Evolutionary conservation across 2,888 invertebrate species (phyloP), one percentile per base, ranked within the genome.

Genomic region (Rhogogaster chlorosoma): DNA sequence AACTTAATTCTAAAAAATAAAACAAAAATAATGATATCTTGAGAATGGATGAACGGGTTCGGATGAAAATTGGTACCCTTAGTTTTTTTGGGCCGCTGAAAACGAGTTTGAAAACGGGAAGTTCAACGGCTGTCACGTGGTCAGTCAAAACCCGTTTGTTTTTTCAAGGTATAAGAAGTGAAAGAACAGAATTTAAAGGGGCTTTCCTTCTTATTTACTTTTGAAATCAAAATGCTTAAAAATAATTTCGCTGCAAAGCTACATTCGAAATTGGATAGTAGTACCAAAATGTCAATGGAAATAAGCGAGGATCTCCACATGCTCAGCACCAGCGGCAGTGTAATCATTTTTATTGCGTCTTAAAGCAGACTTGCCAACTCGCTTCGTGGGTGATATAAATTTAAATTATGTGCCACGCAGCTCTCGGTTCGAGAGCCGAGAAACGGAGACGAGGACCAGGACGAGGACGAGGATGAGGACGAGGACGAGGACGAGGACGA

Each of bases 361-460:
- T 85, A 86, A 88, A 86, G 85, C 87, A 83, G 85, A 84, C 82
- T 78, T 83, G 87, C 84, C 84, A 87, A 86, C 80, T 87, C 86
- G 85, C 86, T 85, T 85, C 86, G 83, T 84, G 86, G 75, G 82
- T 85, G 87, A 88, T 87, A 88, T 88, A 88, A 89, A 89, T 89
- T 88, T 87, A 87, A 89, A 89, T 88, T 88, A 87, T 88, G 86
- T 86, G 85, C 78, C 70, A 77, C 84, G 57, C 32, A 84, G 26
- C 85, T 84, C 86, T 83, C 71, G 85, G 82, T 82, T 84, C 53
- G 86, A 73, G 86, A 82, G 73, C 77, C 15, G 67, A 64, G 70
- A 67, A 71, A 22, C 77, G 42, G 70, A 78, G 70, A 85, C 49
- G 84, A 67, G 80, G 85, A 71, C 77, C 64, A 42, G 53, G 85